Evolutionary conservation across 2,888 invertebrate species (phyloP).

Genomic region (Andricus quercusramuli): DNA sequence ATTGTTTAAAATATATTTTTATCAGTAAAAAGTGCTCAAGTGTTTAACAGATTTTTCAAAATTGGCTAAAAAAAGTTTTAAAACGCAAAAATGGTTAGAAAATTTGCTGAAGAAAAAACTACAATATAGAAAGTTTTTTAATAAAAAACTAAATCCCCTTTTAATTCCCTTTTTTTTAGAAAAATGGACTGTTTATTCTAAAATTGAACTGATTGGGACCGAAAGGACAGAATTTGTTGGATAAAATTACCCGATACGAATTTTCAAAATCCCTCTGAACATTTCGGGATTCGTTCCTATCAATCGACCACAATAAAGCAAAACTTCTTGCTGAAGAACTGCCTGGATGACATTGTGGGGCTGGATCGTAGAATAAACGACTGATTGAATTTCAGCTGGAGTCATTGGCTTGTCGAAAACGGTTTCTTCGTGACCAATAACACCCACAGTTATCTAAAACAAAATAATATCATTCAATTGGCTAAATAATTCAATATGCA

Average conservation of each 20-base stretch:
- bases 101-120: no score
- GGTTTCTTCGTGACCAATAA: constrained; percentile 95
- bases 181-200: no score
- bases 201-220: no score
- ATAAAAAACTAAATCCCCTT: no score
- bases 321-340: constrained; percentile 95
- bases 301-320: constrained; percentile 95
- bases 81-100: no score
- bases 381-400: constrained; percentile 95
- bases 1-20: no score
- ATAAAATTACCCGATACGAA: constrained; percentile 83
- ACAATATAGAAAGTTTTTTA: no score
- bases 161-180: no score
- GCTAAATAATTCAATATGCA: no score
- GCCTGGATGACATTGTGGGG: constrained; percentile 95
- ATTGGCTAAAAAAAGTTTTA: no score
- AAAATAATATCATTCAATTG: background rate
- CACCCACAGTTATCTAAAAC: constrained; percentile 91
- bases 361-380: constrained; percentile 94
- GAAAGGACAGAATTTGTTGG: background rate
- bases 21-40: no score
- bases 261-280: constrained; percentile 95
- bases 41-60: no score
- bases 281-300: constrained; percentile 96
- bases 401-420: constrained; percentile 99